Base-by-base conservation (phyloP, 2,113 vertebrate species). In the Phoxinus phoxinus region DNA sequence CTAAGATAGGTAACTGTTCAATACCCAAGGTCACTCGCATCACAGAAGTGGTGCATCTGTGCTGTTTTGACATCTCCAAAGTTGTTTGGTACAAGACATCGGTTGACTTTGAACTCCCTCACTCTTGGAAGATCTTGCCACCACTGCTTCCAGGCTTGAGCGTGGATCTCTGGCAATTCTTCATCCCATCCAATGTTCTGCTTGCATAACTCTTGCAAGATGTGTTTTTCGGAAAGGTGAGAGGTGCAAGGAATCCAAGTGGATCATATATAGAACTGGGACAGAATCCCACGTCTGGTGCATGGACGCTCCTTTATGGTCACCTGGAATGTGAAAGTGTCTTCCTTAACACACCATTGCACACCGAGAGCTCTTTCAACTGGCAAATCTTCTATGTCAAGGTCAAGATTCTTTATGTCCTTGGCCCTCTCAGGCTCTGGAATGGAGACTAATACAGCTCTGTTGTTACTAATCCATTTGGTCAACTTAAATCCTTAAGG, bases 401-500 rank as follows among this genome's bases (percentile, higher is more conserved):
- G 53, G 58, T 71, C 35, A 30, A 81, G 59, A 21, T 84, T 37
- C 10, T 85, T 80, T 5, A 81, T n/a, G 10, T 56, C 65, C 37
- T 80, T 87, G 30, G 65, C 76, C 46, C 30, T 79, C 4, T 74
- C 48, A 30, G 8, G 1, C 41, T 87, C 83, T 59, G 86, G 75
- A 32, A 80, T 85, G 7, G 11, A 32, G 17, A 5, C 17, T 46
- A 85, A 19, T 1, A 85, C 76, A 44, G 27, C 37, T 9, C 46
- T 21, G 48, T 37, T 85, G 27, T 86, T 87, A 46, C 83, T 87
- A 1, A 71, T 81, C 86, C 86, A 81, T 73, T 81, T 87, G 25
- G 53, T 59, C 25, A 86, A 19, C 15, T 59, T 86, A 56, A 86
- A 86, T 3, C 69, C 85, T 48, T 11, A 5, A 73, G 76, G 15